Percentiles rank a stretch among this genome's conserved stretches.
Conservation (phyloP, 1,140 invertebrate genomes). For the Hylaeus anthracinus region DNA sequence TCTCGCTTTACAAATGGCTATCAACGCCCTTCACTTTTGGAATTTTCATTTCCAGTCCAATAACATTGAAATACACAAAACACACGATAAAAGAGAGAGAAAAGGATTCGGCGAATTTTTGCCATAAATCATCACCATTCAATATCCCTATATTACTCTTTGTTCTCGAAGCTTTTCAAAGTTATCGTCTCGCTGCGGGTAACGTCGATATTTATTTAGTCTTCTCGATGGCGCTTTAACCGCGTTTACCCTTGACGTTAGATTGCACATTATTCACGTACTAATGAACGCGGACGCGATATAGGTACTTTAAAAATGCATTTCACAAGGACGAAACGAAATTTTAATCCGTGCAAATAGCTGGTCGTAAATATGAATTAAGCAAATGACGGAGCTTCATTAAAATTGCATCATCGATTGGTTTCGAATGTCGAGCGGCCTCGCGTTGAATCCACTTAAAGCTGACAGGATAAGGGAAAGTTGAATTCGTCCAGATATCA, state of each 20-base stretch:
- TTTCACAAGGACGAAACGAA: constrained; percentile 4
- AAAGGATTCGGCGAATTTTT: neutral
- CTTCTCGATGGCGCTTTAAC: neutral
- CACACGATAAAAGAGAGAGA: no score
- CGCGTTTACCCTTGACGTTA: neutral
- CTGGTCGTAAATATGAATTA: constrained; percentile 45
- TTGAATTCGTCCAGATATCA: constrained; percentile 7
- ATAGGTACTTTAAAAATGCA: constrained; percentile 6
- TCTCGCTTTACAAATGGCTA: no score
- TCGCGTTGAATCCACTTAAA: constrained; percentile 41
- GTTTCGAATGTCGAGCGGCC: constrained; percentile 37
- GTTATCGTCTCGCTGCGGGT: neutral
- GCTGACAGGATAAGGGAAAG: constrained; percentile 1
- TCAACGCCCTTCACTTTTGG: no score
- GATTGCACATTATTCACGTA: constrained; percentile 10
- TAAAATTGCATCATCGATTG: constrained; percentile 50
- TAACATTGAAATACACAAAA: no score
- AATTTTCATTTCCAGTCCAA: no score
- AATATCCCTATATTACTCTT: no score
- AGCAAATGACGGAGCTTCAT: constrained; percentile 45
- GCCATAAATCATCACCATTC: neutral
- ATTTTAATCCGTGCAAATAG: constrained; percentile 24
- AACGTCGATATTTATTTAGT: neutral
- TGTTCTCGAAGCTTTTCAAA: neutral
- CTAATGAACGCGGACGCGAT: neutral